phyloP scores from a whole-genome alignment of 1,140 invertebrate species.

The Pseudomyrmex concolor region DNA sequence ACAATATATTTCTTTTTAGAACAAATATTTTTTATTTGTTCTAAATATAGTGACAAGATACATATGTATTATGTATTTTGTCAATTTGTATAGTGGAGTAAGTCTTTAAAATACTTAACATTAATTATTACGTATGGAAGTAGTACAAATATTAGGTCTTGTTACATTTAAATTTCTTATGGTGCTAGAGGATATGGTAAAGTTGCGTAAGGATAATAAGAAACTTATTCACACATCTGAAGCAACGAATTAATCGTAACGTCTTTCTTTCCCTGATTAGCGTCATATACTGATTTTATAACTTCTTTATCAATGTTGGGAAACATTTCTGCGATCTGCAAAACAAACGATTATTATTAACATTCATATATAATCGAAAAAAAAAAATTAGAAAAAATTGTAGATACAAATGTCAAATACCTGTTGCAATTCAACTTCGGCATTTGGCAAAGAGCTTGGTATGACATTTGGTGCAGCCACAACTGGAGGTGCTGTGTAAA shows the following conservation, averaged over 20 bases:
- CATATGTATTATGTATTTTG: too few species aligned
- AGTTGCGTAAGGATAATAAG: slow-evolving; percentile 60
- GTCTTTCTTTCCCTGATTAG: slow-evolving; percentile 95
- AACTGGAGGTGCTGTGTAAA: slow-evolving; percentile 81
- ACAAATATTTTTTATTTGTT: neutral
- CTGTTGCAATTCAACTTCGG: slow-evolving; percentile 92
- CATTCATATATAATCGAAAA: neutral
- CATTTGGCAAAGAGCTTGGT: slow-evolving; percentile 82
- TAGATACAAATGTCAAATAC: slow-evolving; percentile 79
- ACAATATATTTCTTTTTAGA: neutral
- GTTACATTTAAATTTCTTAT: slow-evolving; percentile 73
- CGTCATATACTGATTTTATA: slow-evolving; percentile 95
- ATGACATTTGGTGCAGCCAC: slow-evolving; percentile 78
- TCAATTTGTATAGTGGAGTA: too few species aligned
- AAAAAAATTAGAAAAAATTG: neutral
- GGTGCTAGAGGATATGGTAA: slow-evolving; percentile 76
- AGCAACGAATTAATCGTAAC: slow-evolving; percentile 95
- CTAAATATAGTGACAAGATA: too few species aligned
- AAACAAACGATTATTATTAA: slow-evolving; percentile 67
- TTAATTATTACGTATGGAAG: slow-evolving; percentile 55
- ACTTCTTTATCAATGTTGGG: slow-evolving; percentile 97
- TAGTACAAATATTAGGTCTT: slow-evolving; percentile 56
- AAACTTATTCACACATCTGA: slow-evolving; percentile 89
- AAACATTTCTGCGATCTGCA: slow-evolving; percentile 97
- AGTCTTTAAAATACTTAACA: slow-evolving; percentile 17